Evolutionary conservation across 2,888 invertebrate species (phyloP), one percentile per base, ranked within the genome.

Genomic region (Spilosoma lubricipeda): DNA sequence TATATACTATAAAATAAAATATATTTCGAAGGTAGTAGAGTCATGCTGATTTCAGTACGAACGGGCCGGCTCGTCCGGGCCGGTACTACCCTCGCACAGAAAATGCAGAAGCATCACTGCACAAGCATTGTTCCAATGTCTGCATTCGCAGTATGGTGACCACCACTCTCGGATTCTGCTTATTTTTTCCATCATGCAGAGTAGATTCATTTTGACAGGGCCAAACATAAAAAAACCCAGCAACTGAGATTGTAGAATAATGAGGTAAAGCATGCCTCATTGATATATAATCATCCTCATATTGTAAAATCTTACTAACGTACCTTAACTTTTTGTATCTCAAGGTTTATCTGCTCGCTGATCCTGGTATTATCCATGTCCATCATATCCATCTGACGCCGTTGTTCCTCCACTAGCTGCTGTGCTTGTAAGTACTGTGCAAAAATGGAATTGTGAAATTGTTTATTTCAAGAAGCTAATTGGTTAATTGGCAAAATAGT

Each of bases 281-380:
- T n/a, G n/a, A n/a, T n/a, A n/a, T n/a, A n/a, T n/a, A n/a, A n/a
- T n/a, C n/a, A n/a, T 42, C 11, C 9, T 11, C 42, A 42, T 42
- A 36, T 36, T 7, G 30, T 27, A 30, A 65, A 9, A 27, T 9
- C 63, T 18, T 8, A 36, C 3, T 33, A 48, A 7, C 56, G 13
- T 86, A 94, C 95, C 96, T 97, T 97, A 18, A 97, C 97, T 79
- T 96, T 93, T 82, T 97, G 97, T 76, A 97, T 97, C 90, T 97
- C 97, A 27, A 97, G 90, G 82, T 97, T 97, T 65, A 97, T 97
- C 88, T 97, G 97, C 85, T 97, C 97, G 81, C 97, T 97, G 86
- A 97, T 97, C 69, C 97, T 93, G 33, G 96, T 96, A 85, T 97
- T 97, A 84, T 97, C 97, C 96, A 97, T 96, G 85, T 97, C 97